A percentile compares a stretch with the other conserved stretches of the same genome.
Conservation (phyloP, 2,113 vertebrate genomes). For the Bothrops jararaca region DNA sequence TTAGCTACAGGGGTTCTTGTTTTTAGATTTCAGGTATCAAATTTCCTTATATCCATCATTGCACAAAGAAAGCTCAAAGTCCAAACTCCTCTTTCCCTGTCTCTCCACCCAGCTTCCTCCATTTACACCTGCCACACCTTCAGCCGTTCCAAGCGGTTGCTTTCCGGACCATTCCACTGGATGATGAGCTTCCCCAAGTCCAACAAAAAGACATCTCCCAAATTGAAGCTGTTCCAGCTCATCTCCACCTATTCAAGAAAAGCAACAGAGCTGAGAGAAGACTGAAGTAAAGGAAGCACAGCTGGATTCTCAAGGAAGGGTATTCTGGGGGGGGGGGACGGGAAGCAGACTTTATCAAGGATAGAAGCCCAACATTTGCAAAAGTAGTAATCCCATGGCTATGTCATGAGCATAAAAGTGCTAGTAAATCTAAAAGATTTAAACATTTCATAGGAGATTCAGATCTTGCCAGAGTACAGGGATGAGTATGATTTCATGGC, state of each 20-base stretch:
- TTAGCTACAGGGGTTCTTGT: not conserved
- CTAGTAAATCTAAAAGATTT: not conserved
- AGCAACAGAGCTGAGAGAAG: rapidly evolving
- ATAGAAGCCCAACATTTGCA: not conserved
- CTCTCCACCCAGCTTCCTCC: not conserved
- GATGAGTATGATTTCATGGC: not conserved
- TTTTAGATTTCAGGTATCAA: not conserved
- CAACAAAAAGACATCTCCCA: constrained; percentile 82
- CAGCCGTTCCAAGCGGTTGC: constrained; percentile 80
- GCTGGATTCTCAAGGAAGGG: not conserved
- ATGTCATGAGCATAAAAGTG: not conserved
- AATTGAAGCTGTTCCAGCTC: constrained; percentile 86
- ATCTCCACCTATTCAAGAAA: constrained; percentile 76
- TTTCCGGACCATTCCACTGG: constrained; percentile 85
- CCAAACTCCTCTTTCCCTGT: not conserved
- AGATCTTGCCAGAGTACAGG: not conserved
- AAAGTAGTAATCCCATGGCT: not conserved
- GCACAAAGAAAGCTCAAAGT: not conserved
- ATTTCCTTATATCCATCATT: too few species aligned
- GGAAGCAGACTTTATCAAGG: not conserved
- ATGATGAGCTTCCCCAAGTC: constrained; percentile 85
- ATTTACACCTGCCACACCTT: constrained; percentile 63
- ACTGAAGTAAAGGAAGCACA: rapidly evolving
- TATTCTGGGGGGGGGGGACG: not conserved
- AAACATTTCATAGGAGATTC: not conserved